These are phyloP conservation scores for Melanotus villosus DNA, from an alignment of 2,888 invertebrate genomes.

Conservation along the genomic window DNA sequence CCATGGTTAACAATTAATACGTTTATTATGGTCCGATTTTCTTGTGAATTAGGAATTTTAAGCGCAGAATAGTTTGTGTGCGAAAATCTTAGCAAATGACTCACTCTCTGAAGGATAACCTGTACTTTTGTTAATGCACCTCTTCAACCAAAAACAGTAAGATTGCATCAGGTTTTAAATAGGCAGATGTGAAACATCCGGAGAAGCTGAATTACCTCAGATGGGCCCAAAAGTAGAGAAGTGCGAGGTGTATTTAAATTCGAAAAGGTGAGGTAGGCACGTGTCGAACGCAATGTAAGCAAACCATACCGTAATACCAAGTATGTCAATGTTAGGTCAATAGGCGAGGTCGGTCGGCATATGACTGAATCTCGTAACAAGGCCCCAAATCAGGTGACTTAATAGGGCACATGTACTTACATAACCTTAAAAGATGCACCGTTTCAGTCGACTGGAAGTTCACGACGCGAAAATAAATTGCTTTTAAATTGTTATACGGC, in stretches of 20 bases:
- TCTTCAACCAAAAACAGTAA: too few species aligned
- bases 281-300: background rate
- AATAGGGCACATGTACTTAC: constrained; percentile 17
- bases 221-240: background rate
- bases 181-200: too few species aligned
- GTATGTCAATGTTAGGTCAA: constrained; percentile 48
- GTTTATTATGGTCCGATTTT: too few species aligned
- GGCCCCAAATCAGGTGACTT: constrained; percentile 37
- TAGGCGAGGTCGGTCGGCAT: constrained; percentile 49
- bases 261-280: constrained; percentile 3
- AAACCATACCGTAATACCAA: constrained; percentile 23
- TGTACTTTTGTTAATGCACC: too few species aligned
- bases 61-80: too few species aligned
- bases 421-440: background rate
- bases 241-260: background rate
- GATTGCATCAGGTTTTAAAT: too few species aligned
- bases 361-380: constrained; percentile 40
- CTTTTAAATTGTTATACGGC: background rate
- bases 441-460: background rate
- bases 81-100: too few species aligned
- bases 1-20: too few species aligned
- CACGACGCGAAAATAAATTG: background rate
- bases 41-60: too few species aligned
- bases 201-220: background rate
- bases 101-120: too few species aligned